Evolutionary conservation across 2,888 invertebrate genomes (phyloP).

Genomic region (Cheilosia pagana): DNA sequence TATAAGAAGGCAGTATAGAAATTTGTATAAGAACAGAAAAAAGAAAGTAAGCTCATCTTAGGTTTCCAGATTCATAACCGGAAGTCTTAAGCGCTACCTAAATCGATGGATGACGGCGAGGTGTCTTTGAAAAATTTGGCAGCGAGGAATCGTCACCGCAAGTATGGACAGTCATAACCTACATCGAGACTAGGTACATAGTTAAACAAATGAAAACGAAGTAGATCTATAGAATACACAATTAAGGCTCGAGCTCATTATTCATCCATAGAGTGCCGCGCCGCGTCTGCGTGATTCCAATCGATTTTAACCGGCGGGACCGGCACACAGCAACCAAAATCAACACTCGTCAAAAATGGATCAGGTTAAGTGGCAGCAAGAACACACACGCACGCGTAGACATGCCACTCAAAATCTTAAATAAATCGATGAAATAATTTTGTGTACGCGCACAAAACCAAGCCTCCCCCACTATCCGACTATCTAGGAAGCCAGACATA

Average conservation of each 20-base stretch:
- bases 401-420: neutral
- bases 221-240: conserved; percentile 24
- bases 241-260: conserved; percentile 53
- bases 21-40: neutral
- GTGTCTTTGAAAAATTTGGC: conserved; percentile 14
- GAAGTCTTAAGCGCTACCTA: conserved; percentile 10
- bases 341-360: conserved; percentile 62
- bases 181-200: neutral
- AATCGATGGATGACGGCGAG: neutral
- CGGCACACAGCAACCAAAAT: conserved; percentile 36
- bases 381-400: neutral
- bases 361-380: conserved; percentile 60
- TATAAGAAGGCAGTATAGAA: no score
- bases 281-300: conserved; percentile 65
- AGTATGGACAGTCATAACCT: conserved; percentile 23
- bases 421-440: conserved; percentile 47
- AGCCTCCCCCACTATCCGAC: conserved; percentile 45
- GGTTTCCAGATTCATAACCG: conserved; percentile 10
- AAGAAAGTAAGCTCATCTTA: neutral
- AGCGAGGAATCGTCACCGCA: conserved; percentile 41
- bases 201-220: conserved; percentile 58
- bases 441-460: conserved; percentile 44
- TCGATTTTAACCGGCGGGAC: conserved; percentile 34
- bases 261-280: conserved; percentile 55
- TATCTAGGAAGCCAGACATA: conserved; percentile 17